These are phyloP conservation scores for Holothuria glaberrima DNA, from an alignment of 35 echinoderm and acorn worm species.

Conservation along the genomic window DNA sequence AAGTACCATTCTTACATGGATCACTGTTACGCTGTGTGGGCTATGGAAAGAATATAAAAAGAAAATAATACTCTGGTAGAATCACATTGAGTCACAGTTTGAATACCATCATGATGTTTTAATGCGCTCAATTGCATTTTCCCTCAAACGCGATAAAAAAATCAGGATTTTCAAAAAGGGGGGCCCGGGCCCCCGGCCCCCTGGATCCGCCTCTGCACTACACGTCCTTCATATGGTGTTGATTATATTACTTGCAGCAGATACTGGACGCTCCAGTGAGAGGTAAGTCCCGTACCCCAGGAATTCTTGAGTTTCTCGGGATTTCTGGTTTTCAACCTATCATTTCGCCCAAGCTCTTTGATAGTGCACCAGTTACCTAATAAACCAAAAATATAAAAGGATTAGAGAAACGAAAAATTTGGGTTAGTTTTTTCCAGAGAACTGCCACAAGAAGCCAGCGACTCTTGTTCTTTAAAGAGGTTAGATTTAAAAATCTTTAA, in stretches of 20 bases:
- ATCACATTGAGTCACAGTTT: too few species aligned
- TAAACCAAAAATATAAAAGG: not conserved
- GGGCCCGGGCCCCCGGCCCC: too few species aligned
- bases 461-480: not conserved
- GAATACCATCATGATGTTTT: too few species aligned
- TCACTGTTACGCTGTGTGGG: too few species aligned
- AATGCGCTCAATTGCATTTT: too few species aligned
- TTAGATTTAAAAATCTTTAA: not conserved
- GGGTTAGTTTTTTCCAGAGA: not conserved
- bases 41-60: too few species aligned
- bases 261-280: constrained; percentile 15
- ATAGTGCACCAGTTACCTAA: constrained; percentile 15
- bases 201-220: too few species aligned
- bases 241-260: not conserved
- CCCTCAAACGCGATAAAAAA: too few species aligned
- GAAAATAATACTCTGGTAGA: too few species aligned
- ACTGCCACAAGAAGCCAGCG: not conserved
- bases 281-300: not conserved
- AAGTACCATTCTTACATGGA: too few species aligned
- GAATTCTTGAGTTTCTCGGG: not conserved
- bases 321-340: constrained; percentile 9
- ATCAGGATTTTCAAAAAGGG: too few species aligned
- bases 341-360: not conserved
- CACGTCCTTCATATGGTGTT: not conserved
- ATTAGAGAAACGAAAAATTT: not conserved